Percentiles rank a stretch among this genome's conserved stretches.
These are phyloP conservation scores for Zhengitettix transpicula DNA, from an alignment of 2,888 invertebrate species.

Conservation along the genomic window DNA sequence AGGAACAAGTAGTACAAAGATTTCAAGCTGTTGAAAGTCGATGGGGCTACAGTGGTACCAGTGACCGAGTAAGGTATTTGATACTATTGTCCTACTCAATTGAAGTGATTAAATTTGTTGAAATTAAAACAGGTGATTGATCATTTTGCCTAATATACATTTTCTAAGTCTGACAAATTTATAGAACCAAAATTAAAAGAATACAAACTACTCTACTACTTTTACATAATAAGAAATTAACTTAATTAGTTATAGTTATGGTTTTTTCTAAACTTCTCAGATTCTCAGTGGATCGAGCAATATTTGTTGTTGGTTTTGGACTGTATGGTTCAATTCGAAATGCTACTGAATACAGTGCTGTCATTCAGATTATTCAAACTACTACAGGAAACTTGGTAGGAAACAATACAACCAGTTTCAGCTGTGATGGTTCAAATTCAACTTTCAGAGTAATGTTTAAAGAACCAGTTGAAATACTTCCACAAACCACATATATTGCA, in stretches of 20 bases:
- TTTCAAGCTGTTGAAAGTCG: constrained; percentile 62
- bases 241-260: background rate
- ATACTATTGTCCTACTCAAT: background rate
- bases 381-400: constrained; percentile 58
- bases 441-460: constrained; percentile 70
- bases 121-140: too few species aligned
- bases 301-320: constrained; percentile 72
- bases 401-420: constrained; percentile 56
- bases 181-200: too few species aligned
- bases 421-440: constrained; percentile 60
- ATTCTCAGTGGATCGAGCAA: constrained; percentile 62
- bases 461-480: constrained; percentile 64
- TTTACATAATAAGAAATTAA: background rate
- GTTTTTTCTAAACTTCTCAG: constrained; percentile 23
- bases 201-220: too few species aligned
- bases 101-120: background rate
- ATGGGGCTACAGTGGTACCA: constrained; percentile 74
- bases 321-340: constrained; percentile 70
- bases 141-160: background rate
- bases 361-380: constrained; percentile 59
- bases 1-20: constrained; percentile 53
- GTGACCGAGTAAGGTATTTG: constrained; percentile 53
- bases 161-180: too few species aligned
- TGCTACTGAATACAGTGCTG: constrained; percentile 58
- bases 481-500: constrained; percentile 64